phyloP scores from a whole-genome alignment of 2,888 invertebrate genomes.

The Amphiduros pacificus region DNA sequence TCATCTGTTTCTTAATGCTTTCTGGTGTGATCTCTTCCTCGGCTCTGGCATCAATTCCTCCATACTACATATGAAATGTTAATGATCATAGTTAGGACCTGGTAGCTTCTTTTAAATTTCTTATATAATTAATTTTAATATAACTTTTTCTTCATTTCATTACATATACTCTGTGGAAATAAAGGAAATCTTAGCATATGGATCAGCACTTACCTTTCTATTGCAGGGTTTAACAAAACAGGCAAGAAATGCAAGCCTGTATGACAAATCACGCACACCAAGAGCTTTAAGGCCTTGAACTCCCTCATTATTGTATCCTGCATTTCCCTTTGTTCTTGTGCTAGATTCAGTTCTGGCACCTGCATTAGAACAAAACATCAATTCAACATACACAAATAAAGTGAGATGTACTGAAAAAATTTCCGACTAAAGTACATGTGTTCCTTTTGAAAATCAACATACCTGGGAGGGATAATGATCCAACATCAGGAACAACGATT shows the following conservation, averaged over 20 bases:
- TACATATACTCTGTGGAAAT: no score
- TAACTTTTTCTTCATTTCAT: no score
- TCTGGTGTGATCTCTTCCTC: conserved; percentile 89
- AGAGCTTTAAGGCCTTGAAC: conserved; percentile 83
- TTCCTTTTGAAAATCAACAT: conserved; percentile 6
- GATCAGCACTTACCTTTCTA: conserved; percentile 68
- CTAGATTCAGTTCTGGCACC: conserved; percentile 78
- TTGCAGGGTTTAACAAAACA: conserved; percentile 88
- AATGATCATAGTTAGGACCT: no score
- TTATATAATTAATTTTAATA: conserved; percentile 1
- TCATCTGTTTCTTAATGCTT: conserved; percentile 91
- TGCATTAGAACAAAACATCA: conserved; percentile 26
- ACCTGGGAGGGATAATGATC: conserved; percentile 80
- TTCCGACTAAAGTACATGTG: neutral
- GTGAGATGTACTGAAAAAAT: neutral
- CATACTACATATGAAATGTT: conserved; percentile 23
- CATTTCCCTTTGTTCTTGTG: conserved; percentile 66
- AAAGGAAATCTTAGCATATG: no score
- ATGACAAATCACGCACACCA: conserved; percentile 83
- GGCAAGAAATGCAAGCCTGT: conserved; percentile 89
- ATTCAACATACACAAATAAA: neutral
- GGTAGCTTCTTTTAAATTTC: neutral
- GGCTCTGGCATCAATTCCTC: conserved; percentile 64
- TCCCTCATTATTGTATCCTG: conserved; percentile 73
- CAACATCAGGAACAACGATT: conserved; percentile 96